A percentile compares a stretch with the other conserved stretches of the same genome.
Evolutionary conservation across 1,140 invertebrate genomes (phyloP).

Genomic region (Eciton burchellii): DNA sequence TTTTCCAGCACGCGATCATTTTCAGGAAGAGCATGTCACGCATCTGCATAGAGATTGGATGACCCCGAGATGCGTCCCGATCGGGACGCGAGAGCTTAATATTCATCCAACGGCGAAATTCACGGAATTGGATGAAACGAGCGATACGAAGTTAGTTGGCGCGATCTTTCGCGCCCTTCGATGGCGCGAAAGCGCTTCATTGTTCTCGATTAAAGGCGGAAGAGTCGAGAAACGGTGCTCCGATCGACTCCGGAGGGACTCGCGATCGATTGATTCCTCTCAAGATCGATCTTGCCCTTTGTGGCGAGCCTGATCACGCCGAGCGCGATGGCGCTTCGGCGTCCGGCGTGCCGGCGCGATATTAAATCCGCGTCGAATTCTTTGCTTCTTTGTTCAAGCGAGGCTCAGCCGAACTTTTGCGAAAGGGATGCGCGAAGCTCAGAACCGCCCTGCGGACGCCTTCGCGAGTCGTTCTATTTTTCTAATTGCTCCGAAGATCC

Average conservation of each 20-base stretch:
- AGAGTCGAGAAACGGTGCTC: neutral
- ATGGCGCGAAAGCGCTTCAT: conserved; percentile 26
- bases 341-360: neutral
- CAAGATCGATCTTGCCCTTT: neutral
- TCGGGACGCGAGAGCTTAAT: conserved; percentile 61
- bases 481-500: neutral
- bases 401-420: neutral
- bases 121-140: conserved; percentile 21
- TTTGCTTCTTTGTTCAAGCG: neutral
- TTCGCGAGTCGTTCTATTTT: neutral
- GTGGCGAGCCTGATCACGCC: neutral
- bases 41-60: conserved; percentile 77
- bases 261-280: neutral
- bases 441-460: no score
- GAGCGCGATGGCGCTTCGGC: neutral
- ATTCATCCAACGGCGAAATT: conserved; percentile 41
- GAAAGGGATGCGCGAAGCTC: neutral
- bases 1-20: neutral
- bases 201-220: conserved; percentile 7
- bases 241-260: neutral
- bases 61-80: conserved; percentile 24
- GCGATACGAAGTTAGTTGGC: conserved; percentile 3
- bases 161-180: neutral
- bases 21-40: conserved; percentile 43
- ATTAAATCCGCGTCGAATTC: neutral